Conservation (phyloP, 2,888 invertebrate genomes). For the Liodrosophila aerea region DNA sequence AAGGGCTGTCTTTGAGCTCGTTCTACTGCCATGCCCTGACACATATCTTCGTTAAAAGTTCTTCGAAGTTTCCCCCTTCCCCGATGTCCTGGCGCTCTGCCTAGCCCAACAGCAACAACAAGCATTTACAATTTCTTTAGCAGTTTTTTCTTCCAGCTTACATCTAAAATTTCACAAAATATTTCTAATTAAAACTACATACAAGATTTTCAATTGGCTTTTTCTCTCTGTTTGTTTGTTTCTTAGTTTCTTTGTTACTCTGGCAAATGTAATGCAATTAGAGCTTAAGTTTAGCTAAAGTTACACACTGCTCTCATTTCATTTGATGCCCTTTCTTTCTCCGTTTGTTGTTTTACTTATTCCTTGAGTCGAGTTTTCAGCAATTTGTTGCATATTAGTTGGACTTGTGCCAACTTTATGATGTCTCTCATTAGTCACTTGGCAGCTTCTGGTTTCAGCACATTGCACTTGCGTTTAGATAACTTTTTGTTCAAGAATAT, state of each 20-base stretch:
- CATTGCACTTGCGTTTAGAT: background rate
- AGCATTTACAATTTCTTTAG: constrained; percentile 21
- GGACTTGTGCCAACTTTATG: constrained; percentile 45
- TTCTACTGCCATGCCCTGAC: constrained; percentile 21
- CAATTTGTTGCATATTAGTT: constrained; percentile 52
- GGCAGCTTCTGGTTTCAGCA: constrained; percentile 25
- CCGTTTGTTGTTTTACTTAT: constrained; percentile 10
- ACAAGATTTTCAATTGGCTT: constrained; percentile 50
- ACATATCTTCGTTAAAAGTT: constrained; percentile 71
- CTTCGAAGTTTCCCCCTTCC: constrained; percentile 47
- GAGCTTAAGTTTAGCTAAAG: constrained; percentile 45
- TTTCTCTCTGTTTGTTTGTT: constrained; percentile 2
- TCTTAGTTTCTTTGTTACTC: constrained; percentile 10
- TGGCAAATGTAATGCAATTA: constrained; percentile 44
- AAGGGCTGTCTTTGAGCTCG: constrained; percentile 22
- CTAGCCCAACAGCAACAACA: constrained; percentile 39
- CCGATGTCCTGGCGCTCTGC: constrained; percentile 57
- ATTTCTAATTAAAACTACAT: constrained; percentile 70
- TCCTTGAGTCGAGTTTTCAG: constrained; percentile 7
- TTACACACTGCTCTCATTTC: constrained; percentile 13
- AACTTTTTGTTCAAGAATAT: constrained; percentile 1
- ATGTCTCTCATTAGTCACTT: constrained; percentile 53
- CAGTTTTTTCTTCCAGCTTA: constrained; percentile 1
- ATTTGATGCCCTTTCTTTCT: background rate
- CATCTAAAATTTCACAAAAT: constrained; percentile 60